Evolutionary conservation across 2,888 invertebrate genomes (phyloP), one percentile per base, ranked within the genome.

Genomic region (Eumerus sabulonum): DNA sequence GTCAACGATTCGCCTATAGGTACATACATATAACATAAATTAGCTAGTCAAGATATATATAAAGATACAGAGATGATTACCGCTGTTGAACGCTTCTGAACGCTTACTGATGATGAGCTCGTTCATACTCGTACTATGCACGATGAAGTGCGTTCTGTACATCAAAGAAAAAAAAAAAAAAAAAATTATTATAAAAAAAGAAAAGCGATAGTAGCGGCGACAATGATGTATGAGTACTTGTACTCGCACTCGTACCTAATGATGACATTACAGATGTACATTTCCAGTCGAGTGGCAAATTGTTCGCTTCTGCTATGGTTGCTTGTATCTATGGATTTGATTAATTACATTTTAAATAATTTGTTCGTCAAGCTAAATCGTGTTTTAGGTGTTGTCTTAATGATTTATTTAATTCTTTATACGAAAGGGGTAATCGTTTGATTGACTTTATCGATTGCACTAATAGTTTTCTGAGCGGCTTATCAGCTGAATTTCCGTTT

Each of bases 301-400:
- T 57, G 72, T 57, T 38, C n/a, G 64, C 47, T 27, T 27, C 40
- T 17, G 38, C 5, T 51, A 57, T n/a, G 40, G 40, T 11, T 51
- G 14, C 42, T 63, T 64, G 45, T 66, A 53, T 59, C 48, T 66
- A 14, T 45, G 35, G 51, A 48, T 60, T 73, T 73, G 73, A 73
- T 73, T 73, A 73, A 73, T 73, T 73, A 59, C 73, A 67, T 67
- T 73, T 73, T 73, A 60, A 73, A 73, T 67, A 73, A 73, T 73
- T 73, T 73, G 54, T 47, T 60, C 42, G 48, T 53, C 53, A 54
- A 47, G 47, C 11, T 66, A 27, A 13, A n/a, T 62, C 2, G 11
- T 14, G 38, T 53, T 38, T n/a, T 11, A 11, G 12, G 9, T 18
- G 18, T 18, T 1, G 7, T 17, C 17, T 48, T 38, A 2, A 11